Evolutionary conservation across 2,888 invertebrate species (phyloP), one percentile per base, ranked within the genome.

Genomic region (Agonopterix subpropinquella): DNA sequence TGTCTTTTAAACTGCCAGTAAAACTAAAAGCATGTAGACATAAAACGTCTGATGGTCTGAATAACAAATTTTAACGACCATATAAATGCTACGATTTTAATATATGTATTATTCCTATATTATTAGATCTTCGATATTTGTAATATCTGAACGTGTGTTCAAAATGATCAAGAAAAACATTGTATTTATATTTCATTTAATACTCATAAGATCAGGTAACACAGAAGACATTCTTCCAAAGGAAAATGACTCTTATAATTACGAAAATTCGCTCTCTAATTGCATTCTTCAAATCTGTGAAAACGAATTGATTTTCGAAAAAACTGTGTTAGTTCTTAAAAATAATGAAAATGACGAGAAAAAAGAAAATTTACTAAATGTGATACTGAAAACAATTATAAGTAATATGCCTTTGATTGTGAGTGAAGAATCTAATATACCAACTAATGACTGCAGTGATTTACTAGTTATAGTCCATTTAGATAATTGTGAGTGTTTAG

Each of bases 381-480:
- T 56, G 49, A 37, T 73, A 1, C 55, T 60, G 9, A 18, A 57
- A 8, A 49, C 49, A 36, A 36, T 75, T 1, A 50, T 45, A 5
- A 36, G 28, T 11, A 49, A 56, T 41, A 50, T 62, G 9, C 63
- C 67, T 3, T 50, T 51, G 41, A 4, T 59, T 4, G 47, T 61
- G 9, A 4, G 50, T 2, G 28, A 60, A 41, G 39, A 50, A 2
- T 35, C 52, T 8, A 46, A 55, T 28, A 41, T 59, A n/a, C n/a
- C n/a, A 11, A 45, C 51, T 45, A 44, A 53, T 36, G 37, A 54
- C 2, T 10, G 47, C 44, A 9, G 47, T 60, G 4, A 44, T 39
- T 37, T 58, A 5, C 51, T 74, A 1, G 41, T 63, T 1, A 53
- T 73, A 11, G 47, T 58, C 11, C 60, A 62, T 50, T 62, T 71